Evolutionary conservation across 1,140 invertebrate genomes (phyloP), one percentile per base, ranked within the genome.

Genomic region (Penaeus indicus): DNA sequence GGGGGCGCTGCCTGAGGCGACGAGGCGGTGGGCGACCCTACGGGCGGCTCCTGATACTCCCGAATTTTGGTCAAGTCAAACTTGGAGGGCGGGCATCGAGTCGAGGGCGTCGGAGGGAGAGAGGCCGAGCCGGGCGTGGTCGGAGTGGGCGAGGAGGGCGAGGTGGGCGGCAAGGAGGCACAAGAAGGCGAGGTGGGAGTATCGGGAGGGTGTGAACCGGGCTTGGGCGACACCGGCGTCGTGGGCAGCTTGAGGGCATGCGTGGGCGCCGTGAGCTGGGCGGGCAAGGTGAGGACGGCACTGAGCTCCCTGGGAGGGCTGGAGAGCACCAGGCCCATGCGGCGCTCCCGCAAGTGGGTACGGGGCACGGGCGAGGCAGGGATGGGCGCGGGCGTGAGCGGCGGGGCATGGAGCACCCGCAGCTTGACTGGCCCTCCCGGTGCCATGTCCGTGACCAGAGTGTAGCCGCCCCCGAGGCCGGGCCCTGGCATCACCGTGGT

Each of bases 371-470:
- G 80, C 21, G 86, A 81, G 47, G 79, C 62, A n/a, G 86, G 86
- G 21, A 38, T 61, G 32, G 86, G 67, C 25, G 69, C n/a, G 75
- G 87, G 62, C 27, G 80, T 67, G 60, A 38, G 54, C 4, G 81
- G 81, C 19, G 87, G 81, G 54, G 81, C 72, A 67, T 88, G 87
- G 32, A 88, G 60, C 7, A 88, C 87, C 60, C 87, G 67, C 60
- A 88, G 75, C 69, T 88, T 88, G 38, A 88, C 81, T 18, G 87
- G 87, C 25, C 87, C 87, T 27, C 87, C 87, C 13, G 82, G 87
- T 22, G 87, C 82, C 87, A 88, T 88, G 62, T 88, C 72, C 32
- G 87, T 84, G 81, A 84, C 81, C 27, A 88, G 81, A 3, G 82
- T 88, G 87, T 88, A 88, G n/a, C 87, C 54, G 62, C 87, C 54